Base-by-base conservation (phyloP, 2,888 invertebrate species). In the Chelonus formosanus region DNA sequence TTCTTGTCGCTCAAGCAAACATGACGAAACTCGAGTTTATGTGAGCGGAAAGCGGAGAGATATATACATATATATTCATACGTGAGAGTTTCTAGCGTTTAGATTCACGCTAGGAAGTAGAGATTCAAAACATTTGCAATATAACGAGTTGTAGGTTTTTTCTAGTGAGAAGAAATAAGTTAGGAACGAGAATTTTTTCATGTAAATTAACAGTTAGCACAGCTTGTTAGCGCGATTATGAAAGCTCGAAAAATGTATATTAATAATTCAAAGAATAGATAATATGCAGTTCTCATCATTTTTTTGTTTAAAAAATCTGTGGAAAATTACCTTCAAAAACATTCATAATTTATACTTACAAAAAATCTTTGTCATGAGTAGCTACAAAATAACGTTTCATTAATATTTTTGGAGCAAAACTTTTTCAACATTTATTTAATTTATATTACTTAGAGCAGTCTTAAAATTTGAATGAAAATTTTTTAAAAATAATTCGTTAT, bases 1-100 rank as follows among this genome's bases (percentile, higher is more conserved):
- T 69, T 67, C 58, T 57, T 36, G 59, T 58, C 34, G 59, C 8
- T 44, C 53, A 31, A 32, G 61, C 40, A 66, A 66, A 66, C 36
- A 61, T 53, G 40, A 32, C n/a, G 20, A 44, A 6, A 20, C 48
- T 65, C 8, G n/a, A 57, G 54, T 68, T 68, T 67, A 63, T 70
- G 63, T 57, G 65, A 66, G 61, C 56, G 20, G 52, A 61, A 66
- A 66, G 40, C 48, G 45, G 55, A 60, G 45, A 58, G 43, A 58
- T 58, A 54, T 52, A 32, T 54, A n/a, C 20, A 54, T 54, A 35
- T 54, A 35, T 20, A 54, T 35, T 5, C n/a, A 47, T 47, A 10
- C 3, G 4, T 5, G 54, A 5, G 8, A 36, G n/a, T 48, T 48
- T 20, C 20, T 52, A 20, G 48, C 52, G 8, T 34, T 52, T 8